A percentile compares a stretch with the other conserved stretches of the same genome.
Conservation (phyloP, 1,140 invertebrate genomes). For the Agrilus planipennis region DNA sequence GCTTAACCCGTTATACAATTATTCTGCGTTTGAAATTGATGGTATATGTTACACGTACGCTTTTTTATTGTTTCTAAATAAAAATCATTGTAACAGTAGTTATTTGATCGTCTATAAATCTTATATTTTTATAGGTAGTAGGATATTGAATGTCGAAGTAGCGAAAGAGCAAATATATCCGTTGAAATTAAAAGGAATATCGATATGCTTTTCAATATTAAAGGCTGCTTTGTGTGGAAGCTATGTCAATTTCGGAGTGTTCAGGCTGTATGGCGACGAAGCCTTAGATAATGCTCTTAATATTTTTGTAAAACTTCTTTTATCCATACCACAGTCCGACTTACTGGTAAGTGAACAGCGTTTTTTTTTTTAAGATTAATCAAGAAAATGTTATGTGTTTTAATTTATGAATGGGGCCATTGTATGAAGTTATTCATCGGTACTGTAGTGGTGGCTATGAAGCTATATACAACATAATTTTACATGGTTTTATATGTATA, state of each 20-base stretch:
- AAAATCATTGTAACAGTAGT: too few species aligned
- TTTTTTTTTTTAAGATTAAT: background rate
- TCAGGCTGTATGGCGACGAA: slow-evolving; percentile 91
- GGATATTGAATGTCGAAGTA: slow-evolving; percentile 82
- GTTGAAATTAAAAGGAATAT: slow-evolving; percentile 93
- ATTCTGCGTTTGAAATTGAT: too few species aligned
- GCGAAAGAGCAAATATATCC: slow-evolving; percentile 91
- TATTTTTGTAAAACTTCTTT: slow-evolving; percentile 89
- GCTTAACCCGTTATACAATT: too few species aligned
- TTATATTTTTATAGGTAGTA: slow-evolving; percentile 48
- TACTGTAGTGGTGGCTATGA: too few species aligned
- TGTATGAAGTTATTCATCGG: too few species aligned
- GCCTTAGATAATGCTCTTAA: slow-evolving; percentile 91
- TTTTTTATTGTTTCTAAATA: too few species aligned
- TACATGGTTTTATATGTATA: too few species aligned
- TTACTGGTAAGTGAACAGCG: slow-evolving; percentile 62
- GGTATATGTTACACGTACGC: too few species aligned
- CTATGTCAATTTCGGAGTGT: slow-evolving; percentile 97
- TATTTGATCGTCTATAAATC: background rate
- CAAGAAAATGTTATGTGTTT: background rate
- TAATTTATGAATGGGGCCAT: too few species aligned
- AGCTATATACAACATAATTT: too few species aligned
- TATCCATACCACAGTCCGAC: slow-evolving; percentile 90
- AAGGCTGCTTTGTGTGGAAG: slow-evolving; percentile 92
- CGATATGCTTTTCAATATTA: slow-evolving; percentile 95